phyloP scores from a whole-genome alignment of 2,113 vertebrate genomes.

The Psammodynastes pulverulentus region DNA sequence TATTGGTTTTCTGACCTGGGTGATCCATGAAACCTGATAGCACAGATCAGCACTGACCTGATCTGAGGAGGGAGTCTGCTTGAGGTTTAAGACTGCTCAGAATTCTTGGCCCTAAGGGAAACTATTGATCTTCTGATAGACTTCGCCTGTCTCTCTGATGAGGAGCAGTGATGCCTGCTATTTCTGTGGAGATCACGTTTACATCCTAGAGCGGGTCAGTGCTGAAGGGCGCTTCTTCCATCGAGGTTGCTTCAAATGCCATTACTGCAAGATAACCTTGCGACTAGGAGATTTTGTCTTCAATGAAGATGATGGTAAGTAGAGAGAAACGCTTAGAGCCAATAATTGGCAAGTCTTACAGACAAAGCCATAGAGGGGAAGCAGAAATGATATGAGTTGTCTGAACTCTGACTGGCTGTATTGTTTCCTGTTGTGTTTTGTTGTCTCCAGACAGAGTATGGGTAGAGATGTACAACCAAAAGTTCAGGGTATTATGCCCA shows the following conservation, averaged over 20 bases:
- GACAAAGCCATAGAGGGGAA: neutral
- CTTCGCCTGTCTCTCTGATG: neutral
- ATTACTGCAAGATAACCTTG: slow-evolving; percentile 76
- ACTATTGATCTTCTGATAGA: slow-evolving; percentile 15
- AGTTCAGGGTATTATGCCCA: neutral
- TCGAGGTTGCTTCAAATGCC: slow-evolving; percentile 87
- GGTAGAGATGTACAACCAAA: neutral
- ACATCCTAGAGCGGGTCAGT: slow-evolving; percentile 86
- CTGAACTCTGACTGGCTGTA: neutral
- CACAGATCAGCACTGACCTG: neutral
- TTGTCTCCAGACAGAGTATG: neutral
- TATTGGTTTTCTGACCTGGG: neutral
- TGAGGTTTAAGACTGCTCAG: neutral
- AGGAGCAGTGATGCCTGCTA: slow-evolving; percentile 79
- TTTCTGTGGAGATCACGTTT: slow-evolving; percentile 81
- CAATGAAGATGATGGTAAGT: slow-evolving; percentile 75
- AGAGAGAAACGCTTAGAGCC: fast-evolving
- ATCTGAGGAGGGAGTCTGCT: neutral
- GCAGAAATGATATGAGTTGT: neutral
- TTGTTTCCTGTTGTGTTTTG: neutral
- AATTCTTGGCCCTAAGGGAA: neutral
- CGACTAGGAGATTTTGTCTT: slow-evolving; percentile 82
- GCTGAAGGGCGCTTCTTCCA: slow-evolving; percentile 90
- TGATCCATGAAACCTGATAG: neutral
- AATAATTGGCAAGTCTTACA: neutral